Percentiles rank a stretch among this genome's conserved stretches.
phyloP scores from a whole-genome alignment of 2,888 invertebrate species.

The Dryococelus australis region DNA sequence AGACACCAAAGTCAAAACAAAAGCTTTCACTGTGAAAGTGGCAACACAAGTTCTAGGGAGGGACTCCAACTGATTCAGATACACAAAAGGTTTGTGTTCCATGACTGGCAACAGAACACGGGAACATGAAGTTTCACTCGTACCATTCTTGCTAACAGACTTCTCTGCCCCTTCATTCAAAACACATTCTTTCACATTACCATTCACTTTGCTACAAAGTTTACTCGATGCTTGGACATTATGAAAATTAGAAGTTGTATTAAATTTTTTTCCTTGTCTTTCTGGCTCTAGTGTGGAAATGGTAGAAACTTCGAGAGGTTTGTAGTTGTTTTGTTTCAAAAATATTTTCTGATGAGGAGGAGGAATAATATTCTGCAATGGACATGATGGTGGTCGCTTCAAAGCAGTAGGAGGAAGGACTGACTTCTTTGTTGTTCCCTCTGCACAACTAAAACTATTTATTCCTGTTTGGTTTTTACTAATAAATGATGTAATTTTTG shows the following conservation, averaged over 20 bases:
- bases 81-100: slow-evolving; percentile 33
- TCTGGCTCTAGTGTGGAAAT: neutral
- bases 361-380: neutral
- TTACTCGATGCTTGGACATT: neutral
- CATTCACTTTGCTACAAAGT: neutral
- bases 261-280: neutral
- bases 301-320: neutral
- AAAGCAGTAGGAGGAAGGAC: neutral
- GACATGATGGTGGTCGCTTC: neutral
- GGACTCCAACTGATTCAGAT: slow-evolving; percentile 25
- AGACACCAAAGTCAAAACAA: slow-evolving; percentile 57
- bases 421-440: neutral
- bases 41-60: neutral
- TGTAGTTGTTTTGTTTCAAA: neutral
- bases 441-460: neutral
- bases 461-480: neutral
- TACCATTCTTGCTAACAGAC: neutral
- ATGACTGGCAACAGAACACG: neutral
- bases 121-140: neutral
- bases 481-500: slow-evolving; percentile 16
- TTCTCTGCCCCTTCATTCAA: neutral
- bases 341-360: neutral
- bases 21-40: slow-evolving; percentile 54
- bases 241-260: neutral
- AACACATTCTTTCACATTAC: neutral